These are phyloP conservation scores for Ditylenchus dipsaci DNA, from an alignment of 1,140 invertebrate genomes.

Conservation along the genomic window DNA sequence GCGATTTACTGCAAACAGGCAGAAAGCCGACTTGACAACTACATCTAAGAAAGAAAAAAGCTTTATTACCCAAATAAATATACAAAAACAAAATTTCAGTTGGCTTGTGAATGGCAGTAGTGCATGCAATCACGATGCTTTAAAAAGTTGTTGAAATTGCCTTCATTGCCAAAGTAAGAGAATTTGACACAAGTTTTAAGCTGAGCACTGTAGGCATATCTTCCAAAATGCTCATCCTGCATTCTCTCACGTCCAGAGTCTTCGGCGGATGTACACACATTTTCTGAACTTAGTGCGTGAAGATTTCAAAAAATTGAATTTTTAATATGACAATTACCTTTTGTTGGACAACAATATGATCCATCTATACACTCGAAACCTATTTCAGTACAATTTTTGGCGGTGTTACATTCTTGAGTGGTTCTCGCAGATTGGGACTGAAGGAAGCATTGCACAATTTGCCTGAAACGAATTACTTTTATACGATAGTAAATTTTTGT, in stretches of 20 bases:
- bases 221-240: constrained; percentile 21
- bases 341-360: not conserved
- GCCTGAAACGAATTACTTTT: too few species aligned
- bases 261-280: not conserved
- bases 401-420: not conserved
- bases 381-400: not conserved
- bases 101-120: not conserved
- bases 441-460: not conserved
- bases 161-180: constrained; percentile 39
- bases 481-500: too few species aligned
- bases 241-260: constrained; percentile 33
- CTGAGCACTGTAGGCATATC: constrained; percentile 19
- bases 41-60: too few species aligned
- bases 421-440: not conserved
- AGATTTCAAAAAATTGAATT: not conserved
- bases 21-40: too few species aligned
- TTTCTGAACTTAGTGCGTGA: not conserved
- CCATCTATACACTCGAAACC: not conserved
- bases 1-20: too few species aligned
- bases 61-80: too few species aligned
- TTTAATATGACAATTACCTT: not conserved
- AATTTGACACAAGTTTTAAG: constrained; percentile 33
- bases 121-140: constrained; percentile 26
- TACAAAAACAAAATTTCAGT: too few species aligned
- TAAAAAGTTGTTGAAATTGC: constrained; percentile 45